A percentile compares a stretch with the other conserved stretches of the same genome.
Evolutionary conservation across 2,113 vertebrate species (phyloP).

Genomic region (Tragelaphus buxtoni): DNA sequence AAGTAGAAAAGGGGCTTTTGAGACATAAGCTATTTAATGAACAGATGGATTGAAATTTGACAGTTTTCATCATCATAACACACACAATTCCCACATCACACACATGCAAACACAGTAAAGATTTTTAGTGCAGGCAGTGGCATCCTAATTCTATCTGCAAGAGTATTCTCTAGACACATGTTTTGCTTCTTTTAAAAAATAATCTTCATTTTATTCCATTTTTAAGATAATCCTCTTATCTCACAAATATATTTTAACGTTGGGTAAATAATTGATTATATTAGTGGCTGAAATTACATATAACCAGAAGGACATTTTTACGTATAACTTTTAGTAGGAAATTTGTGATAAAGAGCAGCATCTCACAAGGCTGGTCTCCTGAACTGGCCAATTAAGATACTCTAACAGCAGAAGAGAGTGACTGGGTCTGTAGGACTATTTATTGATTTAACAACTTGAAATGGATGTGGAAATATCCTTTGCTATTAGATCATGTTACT

Average conservation of each 20-base stretch:
- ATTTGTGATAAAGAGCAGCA: not conserved
- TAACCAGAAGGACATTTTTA: not conserved
- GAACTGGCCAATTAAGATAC: not conserved
- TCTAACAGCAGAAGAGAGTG: not conserved
- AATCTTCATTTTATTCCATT: not conserved
- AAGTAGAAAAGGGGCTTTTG: not conserved
- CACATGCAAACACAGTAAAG: not conserved
- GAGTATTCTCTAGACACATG: not conserved
- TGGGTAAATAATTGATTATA: not conserved
- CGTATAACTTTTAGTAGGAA: not conserved
- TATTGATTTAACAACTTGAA: not conserved
- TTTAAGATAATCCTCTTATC: not conserved
- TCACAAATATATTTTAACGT: not conserved
- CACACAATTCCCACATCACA: not conserved
- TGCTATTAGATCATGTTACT: not conserved
- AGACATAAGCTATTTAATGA: slow-evolving; percentile 1
- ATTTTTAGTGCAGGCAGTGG: not conserved
- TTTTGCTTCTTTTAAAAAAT: not conserved
- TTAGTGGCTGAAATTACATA: slow-evolving; percentile 9
- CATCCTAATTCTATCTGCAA: not conserved
- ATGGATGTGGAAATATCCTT: not conserved
- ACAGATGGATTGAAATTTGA: not conserved
- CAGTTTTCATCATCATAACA: not conserved
- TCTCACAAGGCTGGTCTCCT: not conserved
- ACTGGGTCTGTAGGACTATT: not conserved